Conservation (phyloP, 2,888 invertebrate genomes). For the Halictus quadricinctus region DNA sequence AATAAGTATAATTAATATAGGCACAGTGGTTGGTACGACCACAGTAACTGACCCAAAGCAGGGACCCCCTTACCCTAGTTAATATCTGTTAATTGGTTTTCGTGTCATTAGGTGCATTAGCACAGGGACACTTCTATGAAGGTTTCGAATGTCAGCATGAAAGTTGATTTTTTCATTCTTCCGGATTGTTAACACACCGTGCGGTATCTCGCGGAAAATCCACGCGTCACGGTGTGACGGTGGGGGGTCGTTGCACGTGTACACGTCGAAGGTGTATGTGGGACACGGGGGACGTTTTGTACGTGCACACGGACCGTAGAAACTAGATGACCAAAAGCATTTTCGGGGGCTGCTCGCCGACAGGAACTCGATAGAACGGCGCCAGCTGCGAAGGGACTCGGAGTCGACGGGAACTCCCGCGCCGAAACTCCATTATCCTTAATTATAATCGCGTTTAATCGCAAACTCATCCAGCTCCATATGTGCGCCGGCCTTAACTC, state of each 20-base stretch:
- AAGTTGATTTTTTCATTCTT: neutral
- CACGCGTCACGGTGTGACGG: neutral
- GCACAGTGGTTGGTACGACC: too few relatives aligned
- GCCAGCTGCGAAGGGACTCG: constrained; percentile 71
- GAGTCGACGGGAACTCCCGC: constrained; percentile 73
- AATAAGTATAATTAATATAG: too few relatives aligned
- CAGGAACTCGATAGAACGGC: constrained; percentile 69
- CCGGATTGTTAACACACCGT: neutral
- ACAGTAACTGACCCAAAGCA: too few relatives aligned
- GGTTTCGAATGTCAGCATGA: neutral
- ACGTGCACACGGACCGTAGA: neutral
- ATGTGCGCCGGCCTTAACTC: constrained; percentile 54
- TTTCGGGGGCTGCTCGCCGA: constrained; percentile 52
- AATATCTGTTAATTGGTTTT: too few relatives aligned
- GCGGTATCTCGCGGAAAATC: neutral
- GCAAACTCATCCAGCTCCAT: constrained; percentile 75
- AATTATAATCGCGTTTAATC: constrained; percentile 81
- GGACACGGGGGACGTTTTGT: constrained; percentile 24
- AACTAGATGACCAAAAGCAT: constrained; percentile 64
- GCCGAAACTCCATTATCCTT: constrained; percentile 80
- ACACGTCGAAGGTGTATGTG: constrained; percentile 3
- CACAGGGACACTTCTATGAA: too few relatives aligned
- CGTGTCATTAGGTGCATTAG: too few relatives aligned
- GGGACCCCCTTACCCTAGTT: too few relatives aligned
- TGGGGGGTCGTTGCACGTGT: neutral